Conservation (phyloP, 2,113 vertebrate genomes). For the Bubo blakistoni region DNA sequence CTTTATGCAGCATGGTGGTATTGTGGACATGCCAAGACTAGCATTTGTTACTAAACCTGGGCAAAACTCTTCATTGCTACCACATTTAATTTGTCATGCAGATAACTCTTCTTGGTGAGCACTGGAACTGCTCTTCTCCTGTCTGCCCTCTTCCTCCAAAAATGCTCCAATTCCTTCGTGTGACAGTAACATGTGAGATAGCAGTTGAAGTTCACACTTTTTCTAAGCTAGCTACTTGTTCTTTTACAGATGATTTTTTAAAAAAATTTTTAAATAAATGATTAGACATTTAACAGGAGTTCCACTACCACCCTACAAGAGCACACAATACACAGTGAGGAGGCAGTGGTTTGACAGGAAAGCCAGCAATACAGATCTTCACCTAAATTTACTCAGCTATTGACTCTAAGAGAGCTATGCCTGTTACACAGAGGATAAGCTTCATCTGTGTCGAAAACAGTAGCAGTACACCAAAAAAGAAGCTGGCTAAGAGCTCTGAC, state of each 20-base stretch:
- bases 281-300: neutral
- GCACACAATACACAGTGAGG: neutral
- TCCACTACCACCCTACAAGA: neutral
- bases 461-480: neutral
- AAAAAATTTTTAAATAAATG: neutral
- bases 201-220: rapidly evolving
- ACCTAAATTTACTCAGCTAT: neutral
- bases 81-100: neutral
- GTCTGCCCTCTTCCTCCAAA: neutral
- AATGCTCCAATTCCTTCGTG: neutral
- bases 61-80: neutral
- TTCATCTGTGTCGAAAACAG: neutral
- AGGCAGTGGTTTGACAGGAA: neutral
- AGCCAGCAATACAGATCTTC: neutral
- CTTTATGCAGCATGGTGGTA: neutral
- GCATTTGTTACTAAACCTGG: neutral
- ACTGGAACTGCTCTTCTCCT: neutral
- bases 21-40: neutral
- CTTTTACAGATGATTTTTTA: neutral
- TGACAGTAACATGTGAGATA: rapidly evolving
- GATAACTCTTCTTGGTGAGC: neutral
- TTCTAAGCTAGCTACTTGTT: neutral
- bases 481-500: neutral
- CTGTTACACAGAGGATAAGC: neutral
- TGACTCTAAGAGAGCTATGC: neutral